Conservation (phyloP, 2,888 invertebrate genomes). For the Sinhomidia bicolor region DNA sequence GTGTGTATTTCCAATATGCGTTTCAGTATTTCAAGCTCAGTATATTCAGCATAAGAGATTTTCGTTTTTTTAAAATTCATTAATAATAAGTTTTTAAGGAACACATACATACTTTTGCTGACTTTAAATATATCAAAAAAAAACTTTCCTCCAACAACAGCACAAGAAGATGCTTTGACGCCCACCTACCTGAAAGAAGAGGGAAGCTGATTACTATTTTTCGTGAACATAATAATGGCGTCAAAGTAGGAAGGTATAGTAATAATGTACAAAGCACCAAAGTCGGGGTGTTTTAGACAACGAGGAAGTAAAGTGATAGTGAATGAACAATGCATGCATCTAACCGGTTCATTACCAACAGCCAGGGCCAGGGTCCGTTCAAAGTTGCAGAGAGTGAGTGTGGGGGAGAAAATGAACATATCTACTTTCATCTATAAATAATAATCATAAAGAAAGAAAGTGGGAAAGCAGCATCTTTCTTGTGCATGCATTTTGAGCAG, state of each 20-base stretch:
- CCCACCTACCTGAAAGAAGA: background rate
- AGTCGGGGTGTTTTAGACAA: background rate
- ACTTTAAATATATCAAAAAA: too few species aligned
- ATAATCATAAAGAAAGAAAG: conserved; percentile 32
- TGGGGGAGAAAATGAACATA: conserved; percentile 25
- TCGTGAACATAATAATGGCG: background rate
- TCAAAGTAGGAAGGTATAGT: conserved; percentile 15
- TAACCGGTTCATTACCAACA: conserved; percentile 36
- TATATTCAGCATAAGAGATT: too few species aligned
- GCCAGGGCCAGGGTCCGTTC: too few species aligned
- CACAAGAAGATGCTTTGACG: background rate
- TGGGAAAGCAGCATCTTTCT: background rate
- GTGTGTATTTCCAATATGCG: background rate
- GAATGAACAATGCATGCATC: background rate
- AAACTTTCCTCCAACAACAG: background rate
- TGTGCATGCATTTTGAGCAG: background rate
- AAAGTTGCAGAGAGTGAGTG: background rate
- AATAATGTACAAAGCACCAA: background rate
- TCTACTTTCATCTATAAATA: conserved; percentile 55
- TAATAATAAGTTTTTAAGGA: too few species aligned
- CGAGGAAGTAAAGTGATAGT: background rate
- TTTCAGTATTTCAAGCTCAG: too few species aligned
- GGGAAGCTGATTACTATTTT: conserved; percentile 14
- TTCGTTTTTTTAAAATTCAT: too few species aligned
- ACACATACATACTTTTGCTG: too few species aligned